Evolutionary conservation across 37 sponge, comb jelly and placozoan species (phyloP).

Genomic region (Axinella damicornis): DNA sequence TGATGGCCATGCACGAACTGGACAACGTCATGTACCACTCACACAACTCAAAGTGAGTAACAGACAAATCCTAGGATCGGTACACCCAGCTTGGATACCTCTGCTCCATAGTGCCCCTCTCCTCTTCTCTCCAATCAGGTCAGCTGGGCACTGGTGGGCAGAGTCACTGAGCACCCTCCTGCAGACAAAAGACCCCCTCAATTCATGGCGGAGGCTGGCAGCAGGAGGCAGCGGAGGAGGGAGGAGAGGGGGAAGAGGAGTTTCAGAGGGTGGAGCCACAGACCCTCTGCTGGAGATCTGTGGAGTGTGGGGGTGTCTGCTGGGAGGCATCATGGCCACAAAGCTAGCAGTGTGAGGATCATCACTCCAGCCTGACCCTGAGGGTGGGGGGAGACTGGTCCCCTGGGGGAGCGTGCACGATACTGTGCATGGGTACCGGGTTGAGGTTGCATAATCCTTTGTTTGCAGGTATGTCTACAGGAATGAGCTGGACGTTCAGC

Average conservation of each 20-base stretch:
- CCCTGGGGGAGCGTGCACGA: no score
- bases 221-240: conserved; percentile 17
- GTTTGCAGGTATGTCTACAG: conserved; percentile 58
- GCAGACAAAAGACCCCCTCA: conserved; percentile 31
- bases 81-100: background rate
- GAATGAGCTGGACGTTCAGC: conserved; percentile 49
- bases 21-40: conserved; percentile 56
- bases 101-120: background rate
- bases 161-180: conserved; percentile 52
- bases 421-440: no score
- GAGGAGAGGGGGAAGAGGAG: conserved; percentile 44
- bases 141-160: conserved; percentile 73
- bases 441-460: conserved; percentile 3
- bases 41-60: conserved; percentile 58
- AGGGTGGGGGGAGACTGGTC: no score
- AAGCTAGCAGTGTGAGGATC: conserved; percentile 73
- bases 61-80: background rate
- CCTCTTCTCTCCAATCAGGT: conserved; percentile 1
- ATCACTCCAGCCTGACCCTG: no score
- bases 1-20: conserved; percentile 72
- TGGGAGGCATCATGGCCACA: conserved; percentile 58
- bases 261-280: conserved; percentile 1
- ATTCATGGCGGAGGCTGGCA: conserved; percentile 42
- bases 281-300: conserved; percentile 37
- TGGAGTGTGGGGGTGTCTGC: conserved; percentile 77